These are phyloP conservation scores for Acleris literana DNA, from an alignment of 2,888 invertebrate species.

Conservation along the genomic window DNA sequence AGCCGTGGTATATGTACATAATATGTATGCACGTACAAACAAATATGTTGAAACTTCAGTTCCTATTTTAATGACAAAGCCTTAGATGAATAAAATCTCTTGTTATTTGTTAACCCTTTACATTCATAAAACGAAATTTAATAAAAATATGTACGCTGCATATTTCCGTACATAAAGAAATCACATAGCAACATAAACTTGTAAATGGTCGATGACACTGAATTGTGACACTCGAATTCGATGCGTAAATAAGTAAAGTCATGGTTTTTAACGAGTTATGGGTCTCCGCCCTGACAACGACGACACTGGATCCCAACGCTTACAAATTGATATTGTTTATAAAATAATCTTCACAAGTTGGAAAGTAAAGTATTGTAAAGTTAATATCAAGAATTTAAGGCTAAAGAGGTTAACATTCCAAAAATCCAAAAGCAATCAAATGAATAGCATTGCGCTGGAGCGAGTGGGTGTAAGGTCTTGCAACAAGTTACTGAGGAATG, in stretches of 20 bases:
- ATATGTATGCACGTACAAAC: too few relatives aligned
- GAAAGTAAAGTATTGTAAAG: slow-evolving; percentile 9
- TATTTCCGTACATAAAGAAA: neutral
- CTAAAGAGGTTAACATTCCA: neutral
- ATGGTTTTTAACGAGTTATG: slow-evolving; percentile 42
- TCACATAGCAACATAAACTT: neutral
- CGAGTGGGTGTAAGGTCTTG: neutral
- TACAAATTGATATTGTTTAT: slow-evolving; percentile 1
- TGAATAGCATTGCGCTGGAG: neutral
- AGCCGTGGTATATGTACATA: too few relatives aligned
- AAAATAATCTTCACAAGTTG: slow-evolving; percentile 12
- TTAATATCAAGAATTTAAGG: slow-evolving; percentile 7
- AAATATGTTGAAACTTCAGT: too few relatives aligned
- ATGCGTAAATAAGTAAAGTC: slow-evolving; percentile 43
- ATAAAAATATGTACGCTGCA: too few relatives aligned
- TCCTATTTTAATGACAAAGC: too few relatives aligned
- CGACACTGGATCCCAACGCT: slow-evolving; percentile 13
- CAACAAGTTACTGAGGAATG: neutral
- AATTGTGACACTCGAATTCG: slow-evolving; percentile 4
- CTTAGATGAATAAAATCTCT: too few relatives aligned
- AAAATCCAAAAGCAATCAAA: slow-evolving; percentile 14
- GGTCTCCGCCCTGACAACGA: slow-evolving; percentile 8
- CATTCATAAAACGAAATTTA: too few relatives aligned
- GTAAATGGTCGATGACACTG: neutral
- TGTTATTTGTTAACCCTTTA: too few relatives aligned